These are phyloP conservation scores for Odontothrips loti DNA, from an alignment of 2,888 invertebrate species.

Conservation along the genomic window DNA sequence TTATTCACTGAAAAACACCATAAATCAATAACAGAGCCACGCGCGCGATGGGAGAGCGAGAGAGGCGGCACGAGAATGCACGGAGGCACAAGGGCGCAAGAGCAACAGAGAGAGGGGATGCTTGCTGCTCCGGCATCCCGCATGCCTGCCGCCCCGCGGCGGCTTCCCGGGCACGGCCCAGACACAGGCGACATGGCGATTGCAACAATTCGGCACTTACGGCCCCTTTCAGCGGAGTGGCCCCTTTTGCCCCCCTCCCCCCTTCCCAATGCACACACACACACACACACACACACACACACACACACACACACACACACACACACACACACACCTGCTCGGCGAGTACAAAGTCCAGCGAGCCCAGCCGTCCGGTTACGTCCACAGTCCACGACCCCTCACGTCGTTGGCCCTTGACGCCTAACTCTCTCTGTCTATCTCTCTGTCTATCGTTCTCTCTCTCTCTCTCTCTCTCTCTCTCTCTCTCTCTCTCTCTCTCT, in stretches of 20 bases:
- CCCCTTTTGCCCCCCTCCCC: neutral
- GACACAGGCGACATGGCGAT: neutral
- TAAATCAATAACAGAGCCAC: neutral
- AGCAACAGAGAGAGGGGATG: neutral
- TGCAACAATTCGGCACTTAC: slow-evolving; percentile 16
- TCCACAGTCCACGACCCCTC: too few species aligned
- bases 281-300: neutral
- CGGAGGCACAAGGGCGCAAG: neutral
- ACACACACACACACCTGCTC: too few species aligned
- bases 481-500: too few species aligned
- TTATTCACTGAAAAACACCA: slow-evolving; percentile 22
- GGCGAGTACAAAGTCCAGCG: too few species aligned
- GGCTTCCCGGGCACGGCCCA: too few species aligned
- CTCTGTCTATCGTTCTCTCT: too few species aligned
- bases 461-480: too few species aligned
- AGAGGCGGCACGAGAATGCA: neutral
- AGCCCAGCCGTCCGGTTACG: too few species aligned
- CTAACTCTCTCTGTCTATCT: too few species aligned
- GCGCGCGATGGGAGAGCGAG: neutral
- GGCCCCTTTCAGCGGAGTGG: neutral
- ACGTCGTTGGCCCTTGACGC: neutral
- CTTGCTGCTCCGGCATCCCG: neutral
- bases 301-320: neutral
- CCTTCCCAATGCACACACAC: neutral
- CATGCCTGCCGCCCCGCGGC: neutral